These are phyloP conservation scores for Phortica variegata DNA, from an alignment of 1,140 invertebrate genomes.

Conservation along the genomic window DNA sequence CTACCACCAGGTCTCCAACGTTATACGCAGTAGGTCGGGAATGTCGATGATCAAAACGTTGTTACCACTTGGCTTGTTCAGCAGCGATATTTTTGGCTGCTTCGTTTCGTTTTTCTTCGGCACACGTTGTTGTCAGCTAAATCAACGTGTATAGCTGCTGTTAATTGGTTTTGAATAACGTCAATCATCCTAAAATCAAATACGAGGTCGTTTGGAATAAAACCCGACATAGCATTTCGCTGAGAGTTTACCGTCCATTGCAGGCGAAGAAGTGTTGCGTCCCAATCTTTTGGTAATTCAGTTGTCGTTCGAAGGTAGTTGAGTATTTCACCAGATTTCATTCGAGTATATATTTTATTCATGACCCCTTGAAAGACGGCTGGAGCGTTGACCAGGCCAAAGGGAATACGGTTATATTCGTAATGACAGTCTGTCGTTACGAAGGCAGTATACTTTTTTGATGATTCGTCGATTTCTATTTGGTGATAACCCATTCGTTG, in stretches of 20 bases:
- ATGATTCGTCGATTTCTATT: slow-evolving; percentile 42
- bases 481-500: slow-evolving; percentile 59
- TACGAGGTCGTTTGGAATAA: slow-evolving; percentile 25
- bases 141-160: too few relatives aligned
- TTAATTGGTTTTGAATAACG: slow-evolving; percentile 2
- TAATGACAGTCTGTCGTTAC: slow-evolving; percentile 36
- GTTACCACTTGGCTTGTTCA: too few relatives aligned
- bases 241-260: slow-evolving; percentile 29
- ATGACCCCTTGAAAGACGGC: slow-evolving; percentile 58
- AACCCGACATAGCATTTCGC: slow-evolving; percentile 19
- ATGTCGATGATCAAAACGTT: too few relatives aligned
- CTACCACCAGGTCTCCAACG: slow-evolving; percentile 26
- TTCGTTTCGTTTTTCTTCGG: too few relatives aligned
- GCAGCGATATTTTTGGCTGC: too few relatives aligned
- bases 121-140: not conserved
- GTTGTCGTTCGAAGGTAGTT: slow-evolving; percentile 7
- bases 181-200: slow-evolving; percentile 13
- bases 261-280: slow-evolving; percentile 9
- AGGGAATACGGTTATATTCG: too few relatives aligned
- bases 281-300: slow-evolving; percentile 22
- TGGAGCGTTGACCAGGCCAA: slow-evolving; percentile 31
- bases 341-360: slow-evolving; percentile 9
- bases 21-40: slow-evolving; percentile 19
- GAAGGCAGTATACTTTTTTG: too few relatives aligned
- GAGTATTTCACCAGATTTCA: slow-evolving; percentile 4